Evolutionary conservation across 2,113 vertebrate genomes (phyloP).

Genomic region (Vidua macroura): DNA sequence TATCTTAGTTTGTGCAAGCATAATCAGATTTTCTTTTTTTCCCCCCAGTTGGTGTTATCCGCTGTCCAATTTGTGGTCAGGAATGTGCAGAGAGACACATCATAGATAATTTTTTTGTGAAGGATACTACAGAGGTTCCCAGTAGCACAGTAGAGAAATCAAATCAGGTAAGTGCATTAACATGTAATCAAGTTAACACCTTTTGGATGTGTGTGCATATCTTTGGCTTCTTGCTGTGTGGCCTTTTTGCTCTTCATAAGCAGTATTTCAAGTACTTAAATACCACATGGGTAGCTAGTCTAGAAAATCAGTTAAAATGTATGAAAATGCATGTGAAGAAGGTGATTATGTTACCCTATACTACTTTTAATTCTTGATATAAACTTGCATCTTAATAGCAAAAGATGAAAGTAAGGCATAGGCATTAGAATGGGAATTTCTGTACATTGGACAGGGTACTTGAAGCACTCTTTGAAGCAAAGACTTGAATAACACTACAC

Average conservation of each 20-base stretch:
- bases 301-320: background rate
- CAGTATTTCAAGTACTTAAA: background rate
- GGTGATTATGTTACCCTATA: background rate
- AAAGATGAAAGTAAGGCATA: background rate
- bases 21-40: slow-evolving; percentile 13
- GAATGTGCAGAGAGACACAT: slow-evolving; percentile 96
- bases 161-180: slow-evolving; percentile 85
- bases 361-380: background rate
- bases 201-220: slow-evolving; percentile 1
- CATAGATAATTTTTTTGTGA: slow-evolving; percentile 98
- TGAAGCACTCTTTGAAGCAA: background rate
- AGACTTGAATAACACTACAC: background rate
- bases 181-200: slow-evolving; percentile 1
- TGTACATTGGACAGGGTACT: background rate
- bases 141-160: slow-evolving; percentile 98
- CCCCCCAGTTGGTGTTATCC: slow-evolving; percentile 84
- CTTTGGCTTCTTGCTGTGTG: slow-evolving; percentile 1
- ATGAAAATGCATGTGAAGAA: background rate
- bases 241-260: slow-evolving; percentile 2
- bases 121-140: slow-evolving; percentile 94
- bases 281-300: background rate
- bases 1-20: background rate
- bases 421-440: background rate
- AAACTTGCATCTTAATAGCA: background rate
- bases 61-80: slow-evolving; percentile 94